Conservation (phyloP, 2,888 invertebrate genomes). For the Pachliopta kotzebuea region DNA sequence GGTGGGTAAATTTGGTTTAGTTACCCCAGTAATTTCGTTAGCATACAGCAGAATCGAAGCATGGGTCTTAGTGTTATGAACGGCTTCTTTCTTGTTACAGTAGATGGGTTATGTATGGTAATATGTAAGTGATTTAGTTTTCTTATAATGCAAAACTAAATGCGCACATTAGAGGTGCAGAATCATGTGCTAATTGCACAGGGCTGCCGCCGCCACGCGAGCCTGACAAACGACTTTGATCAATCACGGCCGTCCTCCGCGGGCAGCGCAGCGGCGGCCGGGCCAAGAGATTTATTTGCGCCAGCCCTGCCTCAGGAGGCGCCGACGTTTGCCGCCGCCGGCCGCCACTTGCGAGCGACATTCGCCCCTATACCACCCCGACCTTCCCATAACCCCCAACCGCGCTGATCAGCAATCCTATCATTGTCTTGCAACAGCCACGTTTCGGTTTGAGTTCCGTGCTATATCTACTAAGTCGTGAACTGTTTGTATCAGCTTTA, state of each 20-base stretch:
- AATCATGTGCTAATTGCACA: constrained; percentile 74
- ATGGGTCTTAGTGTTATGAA: no score
- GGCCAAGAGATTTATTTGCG: constrained; percentile 50
- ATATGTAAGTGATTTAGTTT: neutral
- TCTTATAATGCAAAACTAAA: constrained; percentile 66
- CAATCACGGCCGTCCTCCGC: constrained; percentile 73
- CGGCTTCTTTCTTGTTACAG: no score
- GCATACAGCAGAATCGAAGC: no score
- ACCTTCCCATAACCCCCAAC: constrained; percentile 1
- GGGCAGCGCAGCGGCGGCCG: constrained; percentile 64
- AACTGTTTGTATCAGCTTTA: constrained; percentile 8
- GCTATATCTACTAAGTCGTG: constrained; percentile 6
- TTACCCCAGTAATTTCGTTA: no score
- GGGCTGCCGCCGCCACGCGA: constrained; percentile 72
- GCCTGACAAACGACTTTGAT: constrained; percentile 78
- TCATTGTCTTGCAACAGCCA: constrained; percentile 4
- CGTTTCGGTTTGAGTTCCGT: constrained; percentile 13
- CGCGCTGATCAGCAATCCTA: constrained; percentile 4
- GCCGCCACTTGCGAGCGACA: constrained; percentile 43
- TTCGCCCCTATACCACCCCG: constrained; percentile 38
- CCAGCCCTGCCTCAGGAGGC: constrained; percentile 63
- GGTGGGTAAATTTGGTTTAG: no score
- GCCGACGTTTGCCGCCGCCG: constrained; percentile 45
- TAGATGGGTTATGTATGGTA: no score
- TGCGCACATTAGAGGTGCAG: constrained; percentile 70